Evolutionary conservation across 2,888 invertebrate species (phyloP), one percentile per base, ranked within the genome.

Genomic region (Conomelus anceps): DNA sequence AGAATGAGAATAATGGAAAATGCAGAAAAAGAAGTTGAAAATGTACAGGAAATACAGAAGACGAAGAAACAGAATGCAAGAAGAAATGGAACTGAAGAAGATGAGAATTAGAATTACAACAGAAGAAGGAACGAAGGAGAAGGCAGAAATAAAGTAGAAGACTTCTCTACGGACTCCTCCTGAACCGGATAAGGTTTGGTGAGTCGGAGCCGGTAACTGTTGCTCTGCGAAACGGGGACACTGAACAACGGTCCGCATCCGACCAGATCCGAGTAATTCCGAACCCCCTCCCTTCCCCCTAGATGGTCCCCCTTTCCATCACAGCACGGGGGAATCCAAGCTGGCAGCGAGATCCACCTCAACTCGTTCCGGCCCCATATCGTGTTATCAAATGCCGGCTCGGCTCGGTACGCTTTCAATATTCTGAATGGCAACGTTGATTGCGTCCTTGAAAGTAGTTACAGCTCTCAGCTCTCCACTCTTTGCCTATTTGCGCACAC

Each of bases 171-270:
- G 20, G 24, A 86, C 22, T 22, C n/a, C 24, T 86, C 23, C 17
- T 29, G 86, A 86, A 86, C 86, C 24, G 86, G 86, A 29, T 86
- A 86, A 63, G 63, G 63, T 29, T 86, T 86, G 24, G 26, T 29
- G 26, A 22, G 22, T n/a, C 84, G 84, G 84, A 84, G 86, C 24
- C 29, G 86, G 26, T 86, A 86, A 86, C 86, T 86, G 86, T 86
- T 22, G 22, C 23, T 13, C 23, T 24, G 24, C 86, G 86, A 86
- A 86, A 86, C 29, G 86, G 86, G 86, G 86, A 86, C 86, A 86
- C 86, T 23, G 86, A 26, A 86, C 86, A 86, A 86, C 86, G 86
- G 86, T 86, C 22, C 86, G 86, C 20, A 13, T 23, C 86, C 22
- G 13, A 6, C 63, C 63, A 6, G n/a, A 63, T n/a, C 17, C 11